These are phyloP conservation scores for Elymnias hypermnestra DNA, from an alignment of 1,140 invertebrate species.

Conservation along the genomic window DNA sequence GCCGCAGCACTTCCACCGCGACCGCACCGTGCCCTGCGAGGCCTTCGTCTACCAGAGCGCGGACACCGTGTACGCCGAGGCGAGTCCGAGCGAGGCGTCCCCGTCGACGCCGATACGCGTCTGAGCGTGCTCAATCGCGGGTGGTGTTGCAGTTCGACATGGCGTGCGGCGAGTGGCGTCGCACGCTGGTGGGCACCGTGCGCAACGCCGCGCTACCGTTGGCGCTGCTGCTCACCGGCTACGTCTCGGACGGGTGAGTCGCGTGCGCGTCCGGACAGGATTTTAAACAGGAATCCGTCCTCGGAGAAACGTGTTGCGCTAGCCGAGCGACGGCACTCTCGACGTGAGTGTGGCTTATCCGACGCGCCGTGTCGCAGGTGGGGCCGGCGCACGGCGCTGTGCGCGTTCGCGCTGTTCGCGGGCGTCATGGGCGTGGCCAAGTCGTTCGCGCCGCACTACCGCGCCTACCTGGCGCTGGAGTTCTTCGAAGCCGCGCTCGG, in stretches of 20 bases:
- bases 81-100: slow-evolving; percentile 15
- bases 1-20: slow-evolving; percentile 40
- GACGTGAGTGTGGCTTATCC: slow-evolving; percentile 40
- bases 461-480: slow-evolving; percentile 80
- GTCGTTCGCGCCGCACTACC: slow-evolving; percentile 81
- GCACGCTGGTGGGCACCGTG: slow-evolving; percentile 83
- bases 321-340: too few species aligned
- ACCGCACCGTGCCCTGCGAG: slow-evolving; percentile 41
- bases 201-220: slow-evolving; percentile 83
- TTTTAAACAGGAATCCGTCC: too few species aligned
- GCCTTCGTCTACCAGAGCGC: slow-evolving; percentile 47
- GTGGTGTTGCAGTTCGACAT: slow-evolving; percentile 61
- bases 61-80: slow-evolving; percentile 56
- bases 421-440: slow-evolving; percentile 57
- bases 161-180: slow-evolving; percentile 79
- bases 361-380: slow-evolving; percentile 35
- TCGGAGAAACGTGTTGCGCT: too few species aligned
- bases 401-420: slow-evolving; percentile 52
- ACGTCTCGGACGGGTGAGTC: slow-evolving; percentile 78
- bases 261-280: too few species aligned
- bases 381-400: slow-evolving; percentile 54
- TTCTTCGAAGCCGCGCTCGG: slow-evolving; percentile 80
- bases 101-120: too few species aligned
- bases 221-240: slow-evolving; percentile 81
- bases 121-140: too few species aligned